A percentile compares a stretch with the other conserved stretches of the same genome.
These are phyloP conservation scores for Troglohyphantes excavatus DNA, from an alignment of 2,888 invertebrate species.

Conservation along the genomic window DNA sequence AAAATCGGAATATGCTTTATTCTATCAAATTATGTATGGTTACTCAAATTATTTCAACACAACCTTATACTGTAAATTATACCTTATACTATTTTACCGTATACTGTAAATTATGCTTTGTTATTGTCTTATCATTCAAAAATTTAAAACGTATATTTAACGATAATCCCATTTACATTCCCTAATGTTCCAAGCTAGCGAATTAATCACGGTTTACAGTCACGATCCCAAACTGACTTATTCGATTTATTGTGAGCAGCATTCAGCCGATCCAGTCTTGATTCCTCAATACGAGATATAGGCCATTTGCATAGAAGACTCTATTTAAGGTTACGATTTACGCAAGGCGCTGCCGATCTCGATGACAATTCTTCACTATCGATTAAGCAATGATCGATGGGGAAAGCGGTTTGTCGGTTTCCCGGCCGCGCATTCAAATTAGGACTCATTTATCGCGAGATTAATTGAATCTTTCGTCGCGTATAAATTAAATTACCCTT, in stretches of 20 bases:
- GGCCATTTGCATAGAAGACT: conserved; percentile 6
- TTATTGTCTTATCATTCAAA: no score
- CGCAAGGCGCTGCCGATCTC: conserved; percentile 11
- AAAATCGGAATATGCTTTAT: no score
- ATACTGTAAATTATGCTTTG: no score
- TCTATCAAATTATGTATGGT: no score
- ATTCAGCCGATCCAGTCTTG: not conserved
- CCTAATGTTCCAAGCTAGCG: not conserved
- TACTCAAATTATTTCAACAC: no score
- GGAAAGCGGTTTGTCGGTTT: conserved; percentile 22
- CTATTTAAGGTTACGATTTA: not conserved
- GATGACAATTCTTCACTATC: conserved; percentile 51
- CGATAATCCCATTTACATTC: no score
- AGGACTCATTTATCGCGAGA: conserved; percentile 67
- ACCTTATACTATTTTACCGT: no score
- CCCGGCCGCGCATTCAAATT: conserved; percentile 59
- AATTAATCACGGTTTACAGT: not conserved
- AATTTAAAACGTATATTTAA: no score
- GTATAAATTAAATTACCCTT: conserved; percentile 64
- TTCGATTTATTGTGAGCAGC: not conserved
- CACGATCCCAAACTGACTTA: not conserved
- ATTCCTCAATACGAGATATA: not conserved
- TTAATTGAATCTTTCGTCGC: conserved; percentile 61
- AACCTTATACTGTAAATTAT: no score
- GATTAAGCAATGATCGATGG: conserved; percentile 70